These are phyloP conservation scores for Aplysia californica DNA, from an alignment of 1,140 invertebrate species.

Conservation along the genomic window DNA sequence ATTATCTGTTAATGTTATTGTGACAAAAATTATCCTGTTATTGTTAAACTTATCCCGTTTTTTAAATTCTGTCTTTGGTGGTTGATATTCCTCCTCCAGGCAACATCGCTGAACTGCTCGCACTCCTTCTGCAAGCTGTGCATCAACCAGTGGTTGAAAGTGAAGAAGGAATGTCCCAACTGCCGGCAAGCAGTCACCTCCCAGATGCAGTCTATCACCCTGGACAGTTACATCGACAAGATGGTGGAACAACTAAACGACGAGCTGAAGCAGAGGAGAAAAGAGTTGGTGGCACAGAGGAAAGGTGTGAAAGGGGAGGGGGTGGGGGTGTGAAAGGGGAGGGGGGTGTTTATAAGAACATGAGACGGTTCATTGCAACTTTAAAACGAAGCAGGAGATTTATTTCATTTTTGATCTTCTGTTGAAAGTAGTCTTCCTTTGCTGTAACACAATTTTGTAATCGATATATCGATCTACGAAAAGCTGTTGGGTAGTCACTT, in stretches of 20 bases:
- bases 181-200: slow-evolving; percentile 71
- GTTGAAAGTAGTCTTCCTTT: too few species aligned
- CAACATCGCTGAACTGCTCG: slow-evolving; percentile 79
- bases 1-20: too few species aligned
- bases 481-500: too few species aligned
- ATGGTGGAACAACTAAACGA: slow-evolving; percentile 71
- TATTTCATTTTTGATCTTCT: too few species aligned
- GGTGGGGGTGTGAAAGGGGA: not conserved
- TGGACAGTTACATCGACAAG: slow-evolving; percentile 73
- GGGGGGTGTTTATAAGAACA: not conserved
- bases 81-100: too few species aligned
- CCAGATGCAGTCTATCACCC: slow-evolving; percentile 61
- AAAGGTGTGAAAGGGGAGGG: slow-evolving; percentile 45
- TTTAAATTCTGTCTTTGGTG: too few species aligned
- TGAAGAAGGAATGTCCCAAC: slow-evolving; percentile 79
- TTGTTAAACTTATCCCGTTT: too few species aligned
- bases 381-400: too few species aligned
- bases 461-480: too few species aligned
- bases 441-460: too few species aligned
- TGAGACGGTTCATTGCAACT: too few species aligned
- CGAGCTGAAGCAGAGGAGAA: slow-evolving; percentile 54
- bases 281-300: slow-evolving; percentile 46
- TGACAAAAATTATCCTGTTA: too few species aligned
- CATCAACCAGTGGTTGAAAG: slow-evolving; percentile 79
- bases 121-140: slow-evolving; percentile 84